phyloP scores from a whole-genome alignment of 2,888 invertebrate genomes.

The Tineola bisselliella region DNA sequence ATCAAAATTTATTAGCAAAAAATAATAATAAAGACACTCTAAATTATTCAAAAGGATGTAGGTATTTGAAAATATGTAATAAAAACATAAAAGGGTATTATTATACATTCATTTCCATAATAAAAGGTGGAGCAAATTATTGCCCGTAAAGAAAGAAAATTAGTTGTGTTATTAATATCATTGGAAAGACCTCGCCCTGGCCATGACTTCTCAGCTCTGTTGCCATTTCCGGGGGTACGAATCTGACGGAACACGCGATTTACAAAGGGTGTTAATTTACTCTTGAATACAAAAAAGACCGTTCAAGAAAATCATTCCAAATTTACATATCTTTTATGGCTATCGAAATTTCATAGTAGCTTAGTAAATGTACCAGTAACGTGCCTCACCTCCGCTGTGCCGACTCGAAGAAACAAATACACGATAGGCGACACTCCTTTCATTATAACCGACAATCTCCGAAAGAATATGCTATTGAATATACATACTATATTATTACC shows the following conservation, averaged over 20 bases:
- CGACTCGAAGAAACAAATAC: too few species aligned
- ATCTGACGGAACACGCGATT: conserved; percentile 42
- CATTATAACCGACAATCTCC: too few species aligned
- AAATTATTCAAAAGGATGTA: too few species aligned
- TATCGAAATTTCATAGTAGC: too few species aligned
- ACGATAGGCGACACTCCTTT: too few species aligned
- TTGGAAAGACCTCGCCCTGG: conserved; percentile 23
- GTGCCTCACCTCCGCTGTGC: too few species aligned
- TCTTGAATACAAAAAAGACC: conserved; percentile 21
- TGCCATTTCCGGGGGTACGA: conserved; percentile 47
- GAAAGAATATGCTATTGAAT: too few species aligned
- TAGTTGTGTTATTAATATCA: background rate
- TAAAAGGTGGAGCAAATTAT: background rate
- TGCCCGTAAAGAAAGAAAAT: background rate
- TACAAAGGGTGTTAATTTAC: conserved; percentile 51
- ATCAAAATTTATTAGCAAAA: too few species aligned
- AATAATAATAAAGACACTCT: too few species aligned
- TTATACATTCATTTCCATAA: background rate
- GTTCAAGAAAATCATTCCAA: background rate
- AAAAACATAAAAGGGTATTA: background rate
- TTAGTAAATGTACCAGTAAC: too few species aligned
- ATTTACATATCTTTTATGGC: background rate
- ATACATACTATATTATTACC: too few species aligned
- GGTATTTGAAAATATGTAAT: background rate
- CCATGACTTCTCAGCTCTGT: conserved; percentile 29